Evolutionary conservation across 2,888 invertebrate genomes (phyloP).

Genomic region (Pterostichus madidus): DNA sequence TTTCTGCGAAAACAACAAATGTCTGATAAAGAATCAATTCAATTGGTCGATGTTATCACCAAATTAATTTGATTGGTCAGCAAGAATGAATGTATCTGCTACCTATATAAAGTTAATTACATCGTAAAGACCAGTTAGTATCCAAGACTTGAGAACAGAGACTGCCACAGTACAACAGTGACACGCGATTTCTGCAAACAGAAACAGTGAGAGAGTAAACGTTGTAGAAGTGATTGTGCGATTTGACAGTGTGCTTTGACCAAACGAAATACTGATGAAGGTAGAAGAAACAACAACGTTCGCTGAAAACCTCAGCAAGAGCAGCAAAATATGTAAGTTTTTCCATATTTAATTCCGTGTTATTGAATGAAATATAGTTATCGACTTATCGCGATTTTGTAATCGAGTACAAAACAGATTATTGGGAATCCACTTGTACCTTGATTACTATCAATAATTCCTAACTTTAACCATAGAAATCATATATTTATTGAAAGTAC

Average conservation of each 20-base stretch:
- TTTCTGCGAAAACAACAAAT: constrained; percentile 17
- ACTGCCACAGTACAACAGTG: constrained; percentile 37
- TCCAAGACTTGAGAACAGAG: constrained; percentile 5
- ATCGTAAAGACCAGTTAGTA: constrained; percentile 57
- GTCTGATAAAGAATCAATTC: constrained; percentile 28
- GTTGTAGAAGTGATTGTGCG: constrained; percentile 22
- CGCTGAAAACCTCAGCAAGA: not conserved
- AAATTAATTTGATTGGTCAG: constrained; percentile 47
- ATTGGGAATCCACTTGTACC: not conserved
- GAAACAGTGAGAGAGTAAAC: constrained; percentile 21
- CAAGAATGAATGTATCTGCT: constrained; percentile 29
- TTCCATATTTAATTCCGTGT: not conserved
- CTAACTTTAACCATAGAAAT: too few species aligned
- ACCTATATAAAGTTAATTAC: constrained; percentile 59
- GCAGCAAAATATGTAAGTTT: constrained; percentile 2
- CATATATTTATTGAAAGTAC: too few species aligned
- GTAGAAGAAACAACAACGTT: not conserved
- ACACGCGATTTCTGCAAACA: constrained; percentile 37
- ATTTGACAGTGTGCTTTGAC: not conserved
- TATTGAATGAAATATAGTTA: not conserved
- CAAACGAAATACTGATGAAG: constrained; percentile 20
- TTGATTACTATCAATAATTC: too few species aligned
- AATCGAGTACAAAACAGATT: not conserved
- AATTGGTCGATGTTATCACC: constrained; percentile 40
- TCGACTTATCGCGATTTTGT: not conserved